phyloP scores from a whole-genome alignment of 2,113 vertebrate species.

The Gavia stellata region DNA sequence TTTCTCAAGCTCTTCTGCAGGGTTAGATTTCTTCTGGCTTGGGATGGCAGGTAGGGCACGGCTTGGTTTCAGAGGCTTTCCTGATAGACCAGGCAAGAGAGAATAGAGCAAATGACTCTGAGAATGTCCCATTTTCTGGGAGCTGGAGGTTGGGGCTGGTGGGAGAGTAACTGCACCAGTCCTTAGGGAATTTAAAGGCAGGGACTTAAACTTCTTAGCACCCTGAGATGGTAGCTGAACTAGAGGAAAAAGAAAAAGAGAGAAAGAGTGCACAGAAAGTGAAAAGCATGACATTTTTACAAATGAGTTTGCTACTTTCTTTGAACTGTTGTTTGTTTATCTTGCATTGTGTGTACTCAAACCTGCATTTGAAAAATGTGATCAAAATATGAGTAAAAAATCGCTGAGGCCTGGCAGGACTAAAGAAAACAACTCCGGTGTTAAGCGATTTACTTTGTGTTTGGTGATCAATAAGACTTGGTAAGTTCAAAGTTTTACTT shows the following conservation, averaged over 20 bases:
- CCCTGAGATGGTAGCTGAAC: slow-evolving; percentile 65
- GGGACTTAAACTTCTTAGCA: slow-evolving; percentile 69
- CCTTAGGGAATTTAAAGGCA: slow-evolving; percentile 60
- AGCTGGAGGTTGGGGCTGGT: slow-evolving; percentile 23
- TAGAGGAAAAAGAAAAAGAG: neutral
- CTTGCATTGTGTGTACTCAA: neutral
- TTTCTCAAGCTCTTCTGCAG: neutral
- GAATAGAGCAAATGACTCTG: slow-evolving; percentile 63
- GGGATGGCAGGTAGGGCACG: slow-evolving; percentile 82
- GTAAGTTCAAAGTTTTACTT: neutral
- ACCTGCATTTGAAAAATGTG: neutral
- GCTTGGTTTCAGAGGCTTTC: slow-evolving; percentile 71
- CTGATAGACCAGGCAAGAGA: slow-evolving; percentile 66
- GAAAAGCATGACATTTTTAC: neutral
- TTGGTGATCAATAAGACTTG: neutral
- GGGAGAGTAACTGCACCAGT: slow-evolving; percentile 49
- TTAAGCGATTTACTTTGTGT: neutral
- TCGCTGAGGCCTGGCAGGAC: neutral
- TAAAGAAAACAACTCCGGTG: neutral
- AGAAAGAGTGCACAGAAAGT: neutral
- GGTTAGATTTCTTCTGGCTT: slow-evolving; percentile 69
- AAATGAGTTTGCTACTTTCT: neutral
- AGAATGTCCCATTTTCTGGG: slow-evolving; percentile 23
- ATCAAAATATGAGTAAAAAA: neutral
- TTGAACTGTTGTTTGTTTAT: neutral